Percentiles rank a stretch among this genome's conserved stretches.
These are phyloP conservation scores for Puntigrus tetrazona DNA, from an alignment of 2,113 vertebrate genomes.

Conservation along the genomic window DNA sequence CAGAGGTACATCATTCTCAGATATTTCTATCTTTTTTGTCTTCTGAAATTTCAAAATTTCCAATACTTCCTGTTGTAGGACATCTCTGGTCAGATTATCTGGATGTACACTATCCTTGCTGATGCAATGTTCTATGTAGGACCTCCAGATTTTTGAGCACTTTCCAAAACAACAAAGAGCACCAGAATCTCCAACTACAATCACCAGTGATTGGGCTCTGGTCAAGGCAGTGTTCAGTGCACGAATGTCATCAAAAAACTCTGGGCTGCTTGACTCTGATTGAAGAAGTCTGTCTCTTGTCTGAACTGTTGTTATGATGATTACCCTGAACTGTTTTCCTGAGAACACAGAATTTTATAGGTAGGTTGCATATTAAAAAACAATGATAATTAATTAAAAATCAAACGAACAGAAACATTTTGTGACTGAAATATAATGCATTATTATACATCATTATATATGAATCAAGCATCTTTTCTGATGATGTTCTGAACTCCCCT, in stretches of 20 bases:
- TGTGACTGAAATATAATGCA: not conserved
- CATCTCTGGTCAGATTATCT: conserved; percentile 71
- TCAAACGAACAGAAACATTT: not conserved
- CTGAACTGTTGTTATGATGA: conserved; percentile 85
- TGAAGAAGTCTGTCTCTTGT: conserved; percentile 73
- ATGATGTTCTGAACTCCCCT: not conserved
- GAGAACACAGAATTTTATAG: conserved; percentile 50
- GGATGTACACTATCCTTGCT: conserved; percentile 63
- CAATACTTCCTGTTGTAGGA: conserved; percentile 75
- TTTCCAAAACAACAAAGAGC: conserved; percentile 86
- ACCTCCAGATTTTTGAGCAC: conserved; percentile 87
- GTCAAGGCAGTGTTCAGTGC: conserved; percentile 91
- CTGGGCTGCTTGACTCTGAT: conserved; percentile 69
- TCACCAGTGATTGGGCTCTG: conserved; percentile 84
- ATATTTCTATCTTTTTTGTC: not conserved
- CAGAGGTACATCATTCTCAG: not conserved
- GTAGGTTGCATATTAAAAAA: not conserved
- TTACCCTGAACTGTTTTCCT: conserved; percentile 87
- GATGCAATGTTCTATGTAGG: conserved; percentile 81
- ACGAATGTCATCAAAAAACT: conserved; percentile 84
- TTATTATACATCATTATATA: not conserved
- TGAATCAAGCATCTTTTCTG: not conserved
- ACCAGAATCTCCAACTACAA: conserved; percentile 83
- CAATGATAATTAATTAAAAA: not conserved
- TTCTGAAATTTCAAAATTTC: conserved; percentile 63